These are phyloP conservation scores for Aphelocoma californica DNA, from an alignment of 2,797 vertebrate species.

Conservation along the genomic window DNA sequence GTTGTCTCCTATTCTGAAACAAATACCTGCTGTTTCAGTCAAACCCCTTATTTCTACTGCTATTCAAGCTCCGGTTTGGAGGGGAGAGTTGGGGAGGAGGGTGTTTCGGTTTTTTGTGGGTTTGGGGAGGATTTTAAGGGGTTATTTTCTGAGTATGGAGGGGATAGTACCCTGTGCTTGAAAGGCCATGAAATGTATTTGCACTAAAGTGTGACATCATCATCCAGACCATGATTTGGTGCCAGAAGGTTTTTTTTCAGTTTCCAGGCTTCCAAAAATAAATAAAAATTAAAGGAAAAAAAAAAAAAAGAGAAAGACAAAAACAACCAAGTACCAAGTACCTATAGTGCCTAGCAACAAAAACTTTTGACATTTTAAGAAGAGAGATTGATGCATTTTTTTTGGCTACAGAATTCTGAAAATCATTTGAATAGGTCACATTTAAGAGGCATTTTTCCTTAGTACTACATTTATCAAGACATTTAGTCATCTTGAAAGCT, in stretches of 20 bases:
- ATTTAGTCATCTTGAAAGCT: neutral
- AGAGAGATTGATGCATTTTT: neutral
- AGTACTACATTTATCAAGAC: neutral
- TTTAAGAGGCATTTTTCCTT: neutral
- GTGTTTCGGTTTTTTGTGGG: neutral
- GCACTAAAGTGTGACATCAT: neutral
- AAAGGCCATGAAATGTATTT: neutral
- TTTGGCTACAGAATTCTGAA: neutral
- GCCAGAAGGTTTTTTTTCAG: neutral
- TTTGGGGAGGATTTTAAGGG: neutral
- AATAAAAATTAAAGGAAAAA: neutral
- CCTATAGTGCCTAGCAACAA: slow-evolving; percentile 22
- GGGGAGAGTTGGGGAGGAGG: neutral
- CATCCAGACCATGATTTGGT: neutral
- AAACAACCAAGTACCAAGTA: neutral
- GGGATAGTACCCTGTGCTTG: neutral
- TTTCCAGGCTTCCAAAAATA: neutral
- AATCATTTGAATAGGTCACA: neutral
- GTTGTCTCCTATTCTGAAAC: neutral
- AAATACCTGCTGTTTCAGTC: neutral
- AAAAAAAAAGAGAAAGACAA: neutral
- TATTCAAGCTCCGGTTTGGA: neutral
- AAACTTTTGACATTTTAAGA: neutral
- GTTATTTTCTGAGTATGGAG: neutral
- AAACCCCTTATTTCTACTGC: neutral